phyloP scores from a whole-genome alignment of 2,797 vertebrate genomes.

The Linurgus olivaceus region DNA sequence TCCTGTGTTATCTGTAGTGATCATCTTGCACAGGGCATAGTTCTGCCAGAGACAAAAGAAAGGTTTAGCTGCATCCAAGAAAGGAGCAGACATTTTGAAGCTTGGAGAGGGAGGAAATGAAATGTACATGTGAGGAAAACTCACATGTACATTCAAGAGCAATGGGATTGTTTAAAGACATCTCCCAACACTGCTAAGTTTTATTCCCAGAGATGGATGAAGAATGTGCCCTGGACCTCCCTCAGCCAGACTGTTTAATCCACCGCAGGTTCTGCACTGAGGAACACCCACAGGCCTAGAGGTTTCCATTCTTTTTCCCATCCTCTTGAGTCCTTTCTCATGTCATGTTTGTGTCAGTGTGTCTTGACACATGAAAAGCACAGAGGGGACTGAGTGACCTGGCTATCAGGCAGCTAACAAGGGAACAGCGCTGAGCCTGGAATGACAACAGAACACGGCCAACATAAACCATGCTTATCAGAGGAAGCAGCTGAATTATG shows the following conservation, averaged over 20 bases:
- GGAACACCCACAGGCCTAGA: not conserved
- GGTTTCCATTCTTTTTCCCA: not conserved
- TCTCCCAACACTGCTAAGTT: not conserved
- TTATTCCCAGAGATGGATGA: not conserved
- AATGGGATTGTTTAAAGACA: not conserved
- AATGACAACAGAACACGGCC: conserved; percentile 34
- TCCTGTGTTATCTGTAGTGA: conserved; percentile 54
- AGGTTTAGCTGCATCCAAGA: not conserved
- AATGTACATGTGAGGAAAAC: too few relatives aligned
- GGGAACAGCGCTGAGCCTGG: not conserved
- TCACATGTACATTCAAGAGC: not conserved
- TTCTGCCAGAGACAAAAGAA: conserved; percentile 59
- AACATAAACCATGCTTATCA: conserved; percentile 55
- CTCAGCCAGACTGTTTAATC: not conserved
- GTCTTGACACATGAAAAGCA: not conserved
- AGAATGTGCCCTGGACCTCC: not conserved
- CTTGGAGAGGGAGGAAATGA: not conserved
- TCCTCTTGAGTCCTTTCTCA: not conserved
- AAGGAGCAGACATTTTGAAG: not conserved
- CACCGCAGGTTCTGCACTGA: not conserved
- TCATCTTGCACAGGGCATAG: conserved; percentile 66
- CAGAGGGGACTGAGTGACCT: not conserved
- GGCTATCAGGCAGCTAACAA: conserved; percentile 24
- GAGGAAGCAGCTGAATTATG: conserved; percentile 64
- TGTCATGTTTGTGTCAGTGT: not conserved